Evolutionary conservation across 1,140 invertebrate species (phyloP).

Genomic region (Philopotamus ludificatus): DNA sequence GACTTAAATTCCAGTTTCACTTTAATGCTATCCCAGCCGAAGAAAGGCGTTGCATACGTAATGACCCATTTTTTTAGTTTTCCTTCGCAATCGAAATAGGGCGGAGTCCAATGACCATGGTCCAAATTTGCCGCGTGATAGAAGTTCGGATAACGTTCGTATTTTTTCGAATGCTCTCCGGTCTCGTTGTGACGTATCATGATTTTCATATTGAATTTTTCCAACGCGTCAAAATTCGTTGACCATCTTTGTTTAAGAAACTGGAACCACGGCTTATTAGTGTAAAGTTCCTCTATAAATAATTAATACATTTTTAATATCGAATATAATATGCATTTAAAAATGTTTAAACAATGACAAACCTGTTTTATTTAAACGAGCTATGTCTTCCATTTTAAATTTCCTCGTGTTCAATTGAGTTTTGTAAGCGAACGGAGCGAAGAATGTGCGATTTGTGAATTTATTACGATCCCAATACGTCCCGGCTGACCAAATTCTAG

Average conservation of each 20-base stretch:
- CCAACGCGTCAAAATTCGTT: constrained; percentile 87
- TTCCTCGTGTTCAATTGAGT: constrained; percentile 78
- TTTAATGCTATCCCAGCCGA: constrained; percentile 92
- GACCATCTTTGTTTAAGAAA: constrained; percentile 90
- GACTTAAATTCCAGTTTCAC: constrained; percentile 91
- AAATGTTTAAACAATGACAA: constrained; percentile 28
- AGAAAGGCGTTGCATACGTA: constrained; percentile 94
- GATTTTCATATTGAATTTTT: constrained; percentile 91
- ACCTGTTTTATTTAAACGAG: constrained; percentile 75
- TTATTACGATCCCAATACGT: constrained; percentile 95
- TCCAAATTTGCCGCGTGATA: constrained; percentile 84
- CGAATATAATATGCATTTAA: constrained; percentile 35
- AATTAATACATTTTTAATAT: too few relatives aligned
- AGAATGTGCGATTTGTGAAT: constrained; percentile 88
- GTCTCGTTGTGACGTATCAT: constrained; percentile 86
- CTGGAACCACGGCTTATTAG: constrained; percentile 83
- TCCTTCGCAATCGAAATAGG: constrained; percentile 92
- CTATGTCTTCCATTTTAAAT: constrained; percentile 85
- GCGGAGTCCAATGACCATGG: constrained; percentile 91
- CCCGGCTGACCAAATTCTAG: constrained; percentile 87
- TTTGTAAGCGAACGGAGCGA: constrained; percentile 94
- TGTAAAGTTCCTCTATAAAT: constrained; percentile 73
- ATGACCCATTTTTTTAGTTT: constrained; percentile 93
- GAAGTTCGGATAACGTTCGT: constrained; percentile 86
- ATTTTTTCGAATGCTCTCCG: constrained; percentile 77